Evolutionary conservation across 2,888 invertebrate species (phyloP), one percentile per base, ranked within the genome.

Genomic region (Protonemura montana): DNA sequence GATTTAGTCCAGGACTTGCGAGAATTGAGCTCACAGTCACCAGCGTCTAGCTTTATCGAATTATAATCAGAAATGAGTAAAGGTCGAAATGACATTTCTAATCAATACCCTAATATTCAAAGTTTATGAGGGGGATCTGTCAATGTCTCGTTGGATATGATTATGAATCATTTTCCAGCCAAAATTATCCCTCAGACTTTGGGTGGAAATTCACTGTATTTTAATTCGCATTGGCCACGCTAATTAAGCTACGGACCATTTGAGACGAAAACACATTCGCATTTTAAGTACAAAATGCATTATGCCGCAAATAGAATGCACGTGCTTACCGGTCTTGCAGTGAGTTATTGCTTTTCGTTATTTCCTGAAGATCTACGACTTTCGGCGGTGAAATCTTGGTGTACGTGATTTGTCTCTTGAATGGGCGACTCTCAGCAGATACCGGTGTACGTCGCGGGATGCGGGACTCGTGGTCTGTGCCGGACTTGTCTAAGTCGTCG

Each of bases 341-440:
- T 3, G 59, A 59, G 21, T 3, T 59, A 59, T 13, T 59, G 21
- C 26, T 78, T 5, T 29, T 78, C 2, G 78, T 29, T 78, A 83
- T 26, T 29, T 42, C 59, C 30, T 85, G 76, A 16, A 25, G n/a
- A 16, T 80, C 87, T 0, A 28, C 26, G 26, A 41, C 77, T 29
- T 26, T 35, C 7, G 41, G 85, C 7, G 41, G 85, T 35, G 25
- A 27, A n/a, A 87, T 35, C 59, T 87, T 87, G 7, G 87, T 87
- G 86, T 91, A 91, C 0, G 91, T 91, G 81, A 91, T 91, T 88
- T 91, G 91, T 85, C 91, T 89, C 83, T 90, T 90, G 83, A 91
- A 29, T 3, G 25, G 42, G 13, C 84, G 83, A 27, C n/a, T 84
- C 13, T 76, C 29, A n/a, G 10, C 42, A 25, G 84, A 27, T 10